Evolutionary conservation across 2,797 vertebrate genomes (phyloP), one percentile per base, ranked within the genome.

Genomic region (Spondyliosoma cantharus): DNA sequence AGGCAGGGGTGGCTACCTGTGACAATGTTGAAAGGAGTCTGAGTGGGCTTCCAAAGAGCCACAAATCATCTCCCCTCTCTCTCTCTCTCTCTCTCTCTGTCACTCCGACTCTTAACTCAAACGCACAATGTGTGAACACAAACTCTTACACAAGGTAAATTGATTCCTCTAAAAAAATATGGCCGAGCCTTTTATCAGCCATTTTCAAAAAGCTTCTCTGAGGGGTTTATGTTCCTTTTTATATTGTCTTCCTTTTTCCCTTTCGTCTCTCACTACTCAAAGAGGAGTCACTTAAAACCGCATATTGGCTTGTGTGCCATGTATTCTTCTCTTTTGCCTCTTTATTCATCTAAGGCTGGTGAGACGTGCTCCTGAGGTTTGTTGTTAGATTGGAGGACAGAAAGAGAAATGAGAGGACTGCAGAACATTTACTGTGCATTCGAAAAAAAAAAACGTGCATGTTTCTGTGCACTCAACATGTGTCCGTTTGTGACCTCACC

Each of bases 401-500:
- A 71, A 12, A 64, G 72, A 77, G 57, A 67, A 78, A 46, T 74
- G 78, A 82, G 78, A 65, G 64, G 78, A 66, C 76, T 20, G 67
- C 7, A 43, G 69, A 87, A 61, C 54, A 59, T 86, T 89, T 76
- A 80, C 27, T 8, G 7, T 62, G 81, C 63, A 46, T 81, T 54
- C 72, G 49, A 71, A 85, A 81, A 81, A 73, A 27, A 27, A 27
- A 62, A 42, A 11, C 13, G 58, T 69, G 53, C 75, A 53, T 48
- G 43, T 57, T 24, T 46, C 45, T 49, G 61, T 68, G 24, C 59
- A 1, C 43, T 45, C n/a, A 13, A 12, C 19, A 25, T 77, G 63
- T 69, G 76, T 85, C 78, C 46, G 72, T 84, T 85, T 88, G 88
- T 81, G 86, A 92, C 89, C 87, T 81, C 79, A 79, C 90, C 94